A percentile compares a stretch with the other conserved stretches of the same genome.
Conservation (phyloP, 1,140 invertebrate genomes). For the Rhyacophila brunnea region DNA sequence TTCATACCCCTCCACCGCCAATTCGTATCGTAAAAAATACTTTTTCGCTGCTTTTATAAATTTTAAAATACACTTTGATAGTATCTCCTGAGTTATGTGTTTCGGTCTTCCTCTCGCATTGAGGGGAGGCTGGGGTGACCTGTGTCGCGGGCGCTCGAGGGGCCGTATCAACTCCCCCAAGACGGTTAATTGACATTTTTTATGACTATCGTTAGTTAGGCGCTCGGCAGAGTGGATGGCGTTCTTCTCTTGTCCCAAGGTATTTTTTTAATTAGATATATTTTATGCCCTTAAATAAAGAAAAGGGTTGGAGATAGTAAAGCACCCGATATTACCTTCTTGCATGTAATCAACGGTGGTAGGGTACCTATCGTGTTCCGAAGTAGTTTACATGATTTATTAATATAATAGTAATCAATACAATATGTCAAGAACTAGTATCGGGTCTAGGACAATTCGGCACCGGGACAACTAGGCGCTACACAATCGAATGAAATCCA, state of each 20-base stretch:
- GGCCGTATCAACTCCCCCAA: slow-evolving; percentile 23
- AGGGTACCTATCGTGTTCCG: too few relatives aligned
- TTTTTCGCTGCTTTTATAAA: slow-evolving; percentile 28
- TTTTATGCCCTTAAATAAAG: slow-evolving; percentile 46
- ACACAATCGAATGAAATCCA: too few relatives aligned
- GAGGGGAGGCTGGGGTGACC: too few relatives aligned
- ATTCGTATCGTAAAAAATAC: slow-evolving; percentile 19
- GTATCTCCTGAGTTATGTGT: slow-evolving; percentile 16
- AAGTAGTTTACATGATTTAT: too few relatives aligned
- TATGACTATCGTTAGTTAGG: slow-evolving; percentile 41
- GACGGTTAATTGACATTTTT: slow-evolving; percentile 55
- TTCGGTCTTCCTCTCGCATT: too few relatives aligned
- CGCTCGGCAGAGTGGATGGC: slow-evolving; percentile 38
- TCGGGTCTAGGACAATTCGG: too few relatives aligned
- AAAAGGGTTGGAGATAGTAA: slow-evolving; percentile 54
- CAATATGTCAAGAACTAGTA: too few relatives aligned
- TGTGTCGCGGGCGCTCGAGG: background rate
- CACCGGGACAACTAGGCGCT: too few relatives aligned
- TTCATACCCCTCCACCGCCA: too few relatives aligned
- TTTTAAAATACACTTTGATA: slow-evolving; percentile 32
- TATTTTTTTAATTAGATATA: slow-evolving; percentile 60
- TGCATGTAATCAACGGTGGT: slow-evolving; percentile 26
- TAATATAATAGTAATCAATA: too few relatives aligned
- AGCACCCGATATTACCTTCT: slow-evolving; percentile 30
- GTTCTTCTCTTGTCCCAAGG: slow-evolving; percentile 43